Base-by-base conservation (phyloP, 2,797 vertebrate species). In the Epinephelus malabaricus region DNA sequence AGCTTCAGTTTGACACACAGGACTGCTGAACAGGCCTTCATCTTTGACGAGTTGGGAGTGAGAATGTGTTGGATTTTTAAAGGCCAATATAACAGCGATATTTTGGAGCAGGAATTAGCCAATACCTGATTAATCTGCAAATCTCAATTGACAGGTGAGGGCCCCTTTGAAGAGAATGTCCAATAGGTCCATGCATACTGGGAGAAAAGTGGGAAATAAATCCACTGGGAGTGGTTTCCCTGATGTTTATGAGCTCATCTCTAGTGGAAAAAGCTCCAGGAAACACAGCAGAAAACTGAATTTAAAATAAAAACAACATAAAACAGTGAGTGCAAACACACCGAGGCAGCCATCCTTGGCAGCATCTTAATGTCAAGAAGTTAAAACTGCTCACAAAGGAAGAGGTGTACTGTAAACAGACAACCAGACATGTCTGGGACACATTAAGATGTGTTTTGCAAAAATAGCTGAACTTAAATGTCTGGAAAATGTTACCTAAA, bases 391-490 rank as follows among this genome's bases (percentile, higher is more conserved):
- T 65, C 21, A 55, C 50, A 62, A 49, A 67, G 62, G 4, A 8
- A 3, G 23, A 38, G 12, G 21, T 10, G 2, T 19, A 23, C 12
- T 69, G 49, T 70, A 70, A 69, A 79, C 18, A 45, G 15, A 65
- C 40, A 66, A 56, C 21, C 67, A 56, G 60, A 56, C 4, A 5
- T 9, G 30, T 54, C 6, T 43, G 27, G 66, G 40, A 62, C 59
- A 18, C 7, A 56, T 56, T 54, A 47, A 66, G 40, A 40, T 30
- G 14, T 9, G 14, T 63, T 78, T 69, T 15, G 45, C 50, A 76
- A 63, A 85, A 73, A 76, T 58, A 70, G 30, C 47, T 71, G 34
- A 23, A 56, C 43, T 62, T 51, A 49, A 53, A 78, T 43, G 46
- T 60, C 18, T 54, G 11, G 53, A 66, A 27, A n/a, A 56, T 19